Conservation (phyloP, 2,797 vertebrate genomes). For the Esox masquinongy region DNA sequence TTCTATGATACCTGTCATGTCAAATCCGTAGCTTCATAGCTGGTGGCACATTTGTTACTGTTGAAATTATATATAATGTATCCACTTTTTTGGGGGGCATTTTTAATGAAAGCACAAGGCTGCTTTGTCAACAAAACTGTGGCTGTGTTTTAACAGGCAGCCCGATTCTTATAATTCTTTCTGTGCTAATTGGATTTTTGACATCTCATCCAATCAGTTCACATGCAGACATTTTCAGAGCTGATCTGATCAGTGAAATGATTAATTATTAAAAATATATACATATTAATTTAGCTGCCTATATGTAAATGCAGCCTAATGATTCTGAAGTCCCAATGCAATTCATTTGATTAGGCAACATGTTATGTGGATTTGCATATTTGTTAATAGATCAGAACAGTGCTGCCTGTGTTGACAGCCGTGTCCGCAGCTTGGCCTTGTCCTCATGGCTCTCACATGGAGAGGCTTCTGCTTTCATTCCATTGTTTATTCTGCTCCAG, state of each 20-base stretch:
- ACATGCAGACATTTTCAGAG: too few relatives aligned
- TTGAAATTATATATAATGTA: not conserved
- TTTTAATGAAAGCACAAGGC: not conserved
- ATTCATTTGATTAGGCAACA: not conserved
- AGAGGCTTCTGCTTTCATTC: not conserved
- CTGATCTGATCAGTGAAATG: too few relatives aligned
- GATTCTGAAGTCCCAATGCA: not conserved
- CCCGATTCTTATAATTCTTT: too few relatives aligned
- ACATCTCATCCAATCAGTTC: too few relatives aligned
- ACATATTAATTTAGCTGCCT: too few relatives aligned
- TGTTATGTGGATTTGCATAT: not conserved
- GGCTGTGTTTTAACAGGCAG: too few relatives aligned
- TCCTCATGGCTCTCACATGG: not conserved
- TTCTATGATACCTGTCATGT: not conserved
- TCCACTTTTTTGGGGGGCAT: not conserved
- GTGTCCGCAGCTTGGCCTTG: not conserved
- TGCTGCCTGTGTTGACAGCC: too few relatives aligned
- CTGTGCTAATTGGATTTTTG: too few relatives aligned
- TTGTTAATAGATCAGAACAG: too few relatives aligned
- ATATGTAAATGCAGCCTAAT: too few relatives aligned
- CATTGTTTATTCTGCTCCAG: constrained; percentile 3
- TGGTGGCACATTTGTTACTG: not conserved
- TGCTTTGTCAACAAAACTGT: not conserved
- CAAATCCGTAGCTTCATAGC: not conserved
- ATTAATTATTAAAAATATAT: too few relatives aligned